phyloP scores from a whole-genome alignment of 2,888 invertebrate genomes.

The Rhagium mordax region DNA sequence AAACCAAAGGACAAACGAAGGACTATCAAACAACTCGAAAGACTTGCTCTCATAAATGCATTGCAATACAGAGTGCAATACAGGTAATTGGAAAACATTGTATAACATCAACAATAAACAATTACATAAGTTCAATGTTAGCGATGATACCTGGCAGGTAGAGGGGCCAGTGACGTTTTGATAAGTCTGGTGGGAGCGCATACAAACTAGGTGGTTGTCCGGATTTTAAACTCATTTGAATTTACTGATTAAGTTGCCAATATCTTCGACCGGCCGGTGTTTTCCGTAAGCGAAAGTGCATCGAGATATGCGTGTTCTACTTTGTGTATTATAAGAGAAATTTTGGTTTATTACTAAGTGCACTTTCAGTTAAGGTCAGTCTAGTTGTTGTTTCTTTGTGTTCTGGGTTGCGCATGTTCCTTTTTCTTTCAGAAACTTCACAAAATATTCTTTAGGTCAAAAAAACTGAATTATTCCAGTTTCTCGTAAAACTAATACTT shows the following conservation, averaged over 20 bases:
- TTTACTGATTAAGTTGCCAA: conserved; percentile 44
- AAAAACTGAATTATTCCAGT: no score
- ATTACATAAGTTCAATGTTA: conserved; percentile 37
- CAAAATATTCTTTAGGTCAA: no score
- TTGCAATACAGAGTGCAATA: background rate
- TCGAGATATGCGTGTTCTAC: conserved; percentile 43
- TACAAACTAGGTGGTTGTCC: conserved; percentile 43
- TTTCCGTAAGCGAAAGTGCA: conserved; percentile 46
- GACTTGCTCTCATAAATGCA: background rate
- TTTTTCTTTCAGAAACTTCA: no score
- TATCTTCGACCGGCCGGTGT: conserved; percentile 38
- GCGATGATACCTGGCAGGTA: conserved; percentile 35
- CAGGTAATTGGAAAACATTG: conserved; percentile 2
- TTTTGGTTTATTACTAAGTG: conserved; percentile 15
- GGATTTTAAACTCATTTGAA: conserved; percentile 52
- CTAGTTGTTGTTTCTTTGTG: background rate
- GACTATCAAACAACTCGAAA: background rate
- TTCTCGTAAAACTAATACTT: no score
- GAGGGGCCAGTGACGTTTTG: conserved; percentile 45
- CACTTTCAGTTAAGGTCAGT: conserved; percentile 26
- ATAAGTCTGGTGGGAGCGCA: conserved; percentile 50
- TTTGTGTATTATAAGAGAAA: conserved; percentile 14
- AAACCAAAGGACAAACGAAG: background rate
- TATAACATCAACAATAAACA: conserved; percentile 34
- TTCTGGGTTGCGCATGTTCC: background rate